Percentiles rank a stretch among this genome's conserved stretches.
phyloP scores from a whole-genome alignment of 1,140 invertebrate species.

The Drosophila azteca region DNA sequence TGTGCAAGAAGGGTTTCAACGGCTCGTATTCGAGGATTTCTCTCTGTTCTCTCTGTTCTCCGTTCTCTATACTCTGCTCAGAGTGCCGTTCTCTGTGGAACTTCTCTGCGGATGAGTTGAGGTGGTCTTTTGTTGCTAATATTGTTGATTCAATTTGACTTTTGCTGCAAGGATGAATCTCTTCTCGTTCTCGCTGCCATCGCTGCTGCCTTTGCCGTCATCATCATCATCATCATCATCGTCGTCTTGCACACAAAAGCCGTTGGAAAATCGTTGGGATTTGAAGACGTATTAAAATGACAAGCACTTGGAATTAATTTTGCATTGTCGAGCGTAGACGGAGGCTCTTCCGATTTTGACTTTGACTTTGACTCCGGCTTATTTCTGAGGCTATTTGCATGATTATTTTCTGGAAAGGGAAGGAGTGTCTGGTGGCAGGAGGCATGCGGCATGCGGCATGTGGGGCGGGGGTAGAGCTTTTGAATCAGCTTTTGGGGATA shows the following conservation, averaged over 20 bases:
- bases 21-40: neutral
- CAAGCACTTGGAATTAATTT: slow-evolving; percentile 75
- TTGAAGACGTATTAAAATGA: slow-evolving; percentile 63
- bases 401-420: slow-evolving; percentile 27
- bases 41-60: too few relatives aligned
- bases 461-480: neutral
- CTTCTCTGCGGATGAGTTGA: too few relatives aligned
- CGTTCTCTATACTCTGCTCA: too few relatives aligned
- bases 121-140: slow-evolving; percentile 70
- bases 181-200: slow-evolving; percentile 13
- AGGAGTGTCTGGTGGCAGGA: neutral
- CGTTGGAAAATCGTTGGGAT: slow-evolving; percentile 59
- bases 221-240: slow-evolving; percentile 1
- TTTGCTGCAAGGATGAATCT: slow-evolving; percentile 44
- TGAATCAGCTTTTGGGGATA: slow-evolving; percentile 22
- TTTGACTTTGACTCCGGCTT: slow-evolving; percentile 7
- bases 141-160: slow-evolving; percentile 80
- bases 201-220: slow-evolving; percentile 9
- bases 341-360: too few relatives aligned
- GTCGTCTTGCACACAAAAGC: slow-evolving; percentile 43
- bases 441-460: neutral
- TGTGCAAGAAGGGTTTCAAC: slow-evolving; percentile 66
- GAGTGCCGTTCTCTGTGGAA: too few relatives aligned
- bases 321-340: slow-evolving; percentile 46
- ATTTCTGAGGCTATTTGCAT: slow-evolving; percentile 38